Evolutionary conservation across 2,797 vertebrate genomes (phyloP).

Genomic region (Podarcis lilfordi): DNA sequence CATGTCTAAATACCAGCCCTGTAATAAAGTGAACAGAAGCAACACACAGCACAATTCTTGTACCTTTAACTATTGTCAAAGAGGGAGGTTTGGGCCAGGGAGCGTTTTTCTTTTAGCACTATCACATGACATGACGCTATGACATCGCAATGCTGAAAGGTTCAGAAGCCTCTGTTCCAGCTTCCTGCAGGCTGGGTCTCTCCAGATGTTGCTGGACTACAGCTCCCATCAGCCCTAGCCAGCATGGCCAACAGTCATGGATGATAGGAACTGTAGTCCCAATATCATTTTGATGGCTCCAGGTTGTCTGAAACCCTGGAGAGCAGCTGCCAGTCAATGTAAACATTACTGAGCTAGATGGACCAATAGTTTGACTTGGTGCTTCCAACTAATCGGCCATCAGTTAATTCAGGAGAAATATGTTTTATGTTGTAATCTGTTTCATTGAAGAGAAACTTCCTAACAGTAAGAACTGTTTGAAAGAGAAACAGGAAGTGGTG

Average conservation of each 20-base stretch:
- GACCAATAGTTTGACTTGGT: too few species aligned
- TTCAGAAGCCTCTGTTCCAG: neutral
- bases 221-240: too few species aligned
- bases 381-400: neutral
- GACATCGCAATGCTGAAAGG: neutral
- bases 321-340: too few species aligned
- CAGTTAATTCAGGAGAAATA: neutral
- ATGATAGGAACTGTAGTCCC: too few species aligned
- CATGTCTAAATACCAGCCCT: neutral
- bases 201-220: too few species aligned
- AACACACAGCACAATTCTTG: neutral
- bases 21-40: neutral
- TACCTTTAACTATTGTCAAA: neutral
- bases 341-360: too few species aligned
- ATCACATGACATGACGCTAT: neutral
- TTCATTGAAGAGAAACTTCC: neutral
- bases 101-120: neutral
- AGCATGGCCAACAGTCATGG: too few species aligned
- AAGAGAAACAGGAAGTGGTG: neutral
- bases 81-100: neutral
- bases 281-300: too few species aligned
- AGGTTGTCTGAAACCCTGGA: too few species aligned
- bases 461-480: neutral
- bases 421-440: neutral
- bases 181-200: too few species aligned